Evolutionary conservation across 2,113 vertebrate species (phyloP).

Genomic region (Scomber scombrus): DNA sequence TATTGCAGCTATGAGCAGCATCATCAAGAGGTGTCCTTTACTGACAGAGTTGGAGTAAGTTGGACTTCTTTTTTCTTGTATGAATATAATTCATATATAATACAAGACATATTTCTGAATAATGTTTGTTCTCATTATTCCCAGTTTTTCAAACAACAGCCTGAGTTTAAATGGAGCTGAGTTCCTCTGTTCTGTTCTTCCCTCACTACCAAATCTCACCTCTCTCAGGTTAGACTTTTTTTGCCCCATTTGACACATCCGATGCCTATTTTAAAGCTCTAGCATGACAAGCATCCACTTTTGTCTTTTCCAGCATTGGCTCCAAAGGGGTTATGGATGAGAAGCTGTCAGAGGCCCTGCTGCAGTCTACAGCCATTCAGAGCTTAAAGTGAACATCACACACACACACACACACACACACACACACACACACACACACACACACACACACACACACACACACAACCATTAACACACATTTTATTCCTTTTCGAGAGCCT

Average conservation of each 20-base stretch:
- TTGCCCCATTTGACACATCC: background rate
- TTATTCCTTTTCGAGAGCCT: background rate
- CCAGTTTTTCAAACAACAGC: conserved; percentile 84
- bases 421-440: background rate
- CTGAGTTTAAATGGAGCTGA: conserved; percentile 68
- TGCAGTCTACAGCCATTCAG: conserved; percentile 78
- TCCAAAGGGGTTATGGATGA: conserved; percentile 57
- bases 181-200: conserved; percentile 73
- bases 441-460: background rate
- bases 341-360: conserved; percentile 75
- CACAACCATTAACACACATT: background rate
- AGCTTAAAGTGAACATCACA: conserved; percentile 85
- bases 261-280: background rate
- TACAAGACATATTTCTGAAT: background rate
- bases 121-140: conserved; percentile 19
- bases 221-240: conserved; percentile 76
- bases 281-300: background rate
- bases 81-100: background rate
- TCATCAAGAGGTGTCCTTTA: conserved; percentile 73
- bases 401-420: background rate
- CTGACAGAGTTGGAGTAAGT: conserved; percentile 88
- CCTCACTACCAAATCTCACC: conserved; percentile 65
- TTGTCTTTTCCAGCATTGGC: conserved; percentile 63
- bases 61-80: background rate
- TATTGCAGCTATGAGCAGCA: conserved; percentile 35